A percentile compares a stretch with the other conserved stretches of the same genome.
These are phyloP conservation scores for Cecropterus lyciades DNA, from an alignment of 1,140 invertebrate genomes.

Conservation along the genomic window DNA sequence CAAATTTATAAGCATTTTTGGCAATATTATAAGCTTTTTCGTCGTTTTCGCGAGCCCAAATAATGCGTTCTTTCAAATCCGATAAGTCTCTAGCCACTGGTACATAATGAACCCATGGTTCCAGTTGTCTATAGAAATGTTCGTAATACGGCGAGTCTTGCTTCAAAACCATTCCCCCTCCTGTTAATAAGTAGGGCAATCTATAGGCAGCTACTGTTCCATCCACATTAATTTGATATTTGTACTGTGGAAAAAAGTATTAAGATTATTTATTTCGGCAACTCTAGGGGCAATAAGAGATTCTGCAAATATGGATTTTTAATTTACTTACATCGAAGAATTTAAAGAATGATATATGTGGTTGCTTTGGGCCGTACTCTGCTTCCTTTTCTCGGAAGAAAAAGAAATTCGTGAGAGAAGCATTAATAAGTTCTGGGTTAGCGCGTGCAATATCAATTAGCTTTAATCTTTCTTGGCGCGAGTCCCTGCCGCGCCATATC, in stretches of 20 bases:
- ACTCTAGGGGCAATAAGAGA: background rate
- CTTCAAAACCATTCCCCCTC: conserved; percentile 95
- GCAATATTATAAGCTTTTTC: conserved; percentile 89
- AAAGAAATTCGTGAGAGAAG: conserved; percentile 97
- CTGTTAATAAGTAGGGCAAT: conserved; percentile 95
- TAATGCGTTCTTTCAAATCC: conserved; percentile 91
- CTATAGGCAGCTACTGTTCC: conserved; percentile 98
- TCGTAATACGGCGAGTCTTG: conserved; percentile 97
- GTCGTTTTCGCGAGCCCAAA: conserved; percentile 93
- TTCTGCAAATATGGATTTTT: background rate
- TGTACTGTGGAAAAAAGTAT: conserved; percentile 90
- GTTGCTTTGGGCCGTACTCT: conserved; percentile 93
- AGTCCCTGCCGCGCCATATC: conserved; percentile 97
- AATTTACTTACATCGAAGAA: conserved; percentile 94
- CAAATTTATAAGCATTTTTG: conserved; percentile 89
- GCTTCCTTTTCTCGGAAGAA: conserved; percentile 95
- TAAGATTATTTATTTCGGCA: background rate
- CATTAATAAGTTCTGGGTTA: conserved; percentile 94
- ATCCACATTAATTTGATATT: conserved; percentile 98
- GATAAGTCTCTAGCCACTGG: conserved; percentile 92
- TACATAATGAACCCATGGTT: conserved; percentile 93
- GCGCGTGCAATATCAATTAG: conserved; percentile 92
- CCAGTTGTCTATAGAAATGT: conserved; percentile 94
- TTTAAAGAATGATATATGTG: conserved; percentile 95
- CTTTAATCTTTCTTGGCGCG: conserved; percentile 91